A percentile compares a stretch with the other conserved stretches of the same genome.
Conservation (phyloP, 2,888 invertebrate genomes). For the Agrilus cyanescens region DNA sequence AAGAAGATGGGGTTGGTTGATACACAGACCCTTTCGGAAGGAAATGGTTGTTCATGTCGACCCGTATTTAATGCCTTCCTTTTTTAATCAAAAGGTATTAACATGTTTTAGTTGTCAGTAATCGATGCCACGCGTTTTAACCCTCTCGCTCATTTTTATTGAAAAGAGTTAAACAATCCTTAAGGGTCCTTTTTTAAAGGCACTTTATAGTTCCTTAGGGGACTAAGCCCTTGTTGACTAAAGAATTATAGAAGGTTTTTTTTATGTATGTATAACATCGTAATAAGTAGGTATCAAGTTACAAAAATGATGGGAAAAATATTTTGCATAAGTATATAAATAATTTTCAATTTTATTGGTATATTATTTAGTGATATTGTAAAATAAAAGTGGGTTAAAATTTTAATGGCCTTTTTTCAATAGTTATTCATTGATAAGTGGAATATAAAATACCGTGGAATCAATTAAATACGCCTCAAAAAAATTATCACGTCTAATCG, state of each 20-base stretch:
- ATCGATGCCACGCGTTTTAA: constrained; percentile 29
- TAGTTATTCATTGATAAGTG: too few relatives aligned
- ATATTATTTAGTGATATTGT: too few relatives aligned
- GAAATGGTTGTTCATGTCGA: background rate
- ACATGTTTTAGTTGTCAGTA: constrained; percentile 30
- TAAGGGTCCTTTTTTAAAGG: constrained; percentile 24
- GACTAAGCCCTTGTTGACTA: constrained; percentile 20
- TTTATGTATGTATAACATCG: background rate
- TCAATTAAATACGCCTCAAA: too few relatives aligned
- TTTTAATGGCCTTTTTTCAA: too few relatives aligned
- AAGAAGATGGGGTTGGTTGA: too few relatives aligned
- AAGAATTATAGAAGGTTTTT: constrained; percentile 16
- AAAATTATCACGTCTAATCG: too few relatives aligned
- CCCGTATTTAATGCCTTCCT: too few relatives aligned
- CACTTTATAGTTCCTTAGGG: constrained; percentile 30
- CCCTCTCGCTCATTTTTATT: constrained; percentile 29
- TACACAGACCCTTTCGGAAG: background rate
- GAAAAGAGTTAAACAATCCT: constrained; percentile 33
- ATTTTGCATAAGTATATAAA: constrained; percentile 3
- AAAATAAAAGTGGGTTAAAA: too few relatives aligned
- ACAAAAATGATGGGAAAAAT: background rate
- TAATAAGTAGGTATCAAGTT: too few relatives aligned
- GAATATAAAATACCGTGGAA: too few relatives aligned
- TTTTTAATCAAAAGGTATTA: constrained; percentile 11
- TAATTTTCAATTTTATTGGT: background rate